Evolutionary conservation across 2,113 vertebrate genomes (phyloP).

Genomic region (Speoplatyrhinus poulsoni): DNA sequence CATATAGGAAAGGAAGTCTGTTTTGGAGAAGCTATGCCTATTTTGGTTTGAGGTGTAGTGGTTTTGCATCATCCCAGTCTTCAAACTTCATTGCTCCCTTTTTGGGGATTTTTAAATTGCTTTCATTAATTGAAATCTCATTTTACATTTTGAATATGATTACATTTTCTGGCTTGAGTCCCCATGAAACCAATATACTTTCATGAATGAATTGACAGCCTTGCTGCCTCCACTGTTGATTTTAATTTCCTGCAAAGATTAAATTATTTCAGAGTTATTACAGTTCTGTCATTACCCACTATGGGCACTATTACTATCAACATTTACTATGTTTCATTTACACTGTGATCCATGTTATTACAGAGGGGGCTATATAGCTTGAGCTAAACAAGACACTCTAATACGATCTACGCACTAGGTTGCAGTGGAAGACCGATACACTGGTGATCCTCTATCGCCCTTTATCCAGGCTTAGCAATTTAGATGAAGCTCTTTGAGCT

Average conservation of each 20-base stretch:
- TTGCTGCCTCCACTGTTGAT: not conserved
- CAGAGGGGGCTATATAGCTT: slow-evolving; percentile 13
- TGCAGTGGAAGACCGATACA: slow-evolving; percentile 39
- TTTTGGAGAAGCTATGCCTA: too few species aligned
- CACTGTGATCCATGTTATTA: slow-evolving; percentile 14
- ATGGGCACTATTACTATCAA: not conserved
- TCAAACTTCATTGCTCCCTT: not conserved
- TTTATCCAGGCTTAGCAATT: slow-evolving; percentile 67
- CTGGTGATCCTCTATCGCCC: slow-evolving; percentile 51
- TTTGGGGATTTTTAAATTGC: not conserved
- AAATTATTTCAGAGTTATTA: too few species aligned
- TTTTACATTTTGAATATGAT: not conserved
- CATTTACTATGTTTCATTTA: slow-evolving; percentile 7
- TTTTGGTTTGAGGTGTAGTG: not conserved
- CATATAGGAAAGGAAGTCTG: too few species aligned
- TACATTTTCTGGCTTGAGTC: slow-evolving; percentile 1
- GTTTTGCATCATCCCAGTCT: too few species aligned
- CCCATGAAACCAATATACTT: not conserved
- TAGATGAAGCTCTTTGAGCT: slow-evolving; percentile 69
- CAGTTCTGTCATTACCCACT: not conserved
- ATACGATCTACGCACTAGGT: slow-evolving; percentile 20
- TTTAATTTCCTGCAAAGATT: not conserved
- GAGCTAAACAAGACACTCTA: slow-evolving; percentile 17
- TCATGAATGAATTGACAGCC: slow-evolving; percentile 7
- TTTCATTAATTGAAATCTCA: not conserved